These are phyloP conservation scores for Atherinosoma microstoma DNA, from an alignment of 2,797 vertebrate species.

Conservation along the genomic window DNA sequence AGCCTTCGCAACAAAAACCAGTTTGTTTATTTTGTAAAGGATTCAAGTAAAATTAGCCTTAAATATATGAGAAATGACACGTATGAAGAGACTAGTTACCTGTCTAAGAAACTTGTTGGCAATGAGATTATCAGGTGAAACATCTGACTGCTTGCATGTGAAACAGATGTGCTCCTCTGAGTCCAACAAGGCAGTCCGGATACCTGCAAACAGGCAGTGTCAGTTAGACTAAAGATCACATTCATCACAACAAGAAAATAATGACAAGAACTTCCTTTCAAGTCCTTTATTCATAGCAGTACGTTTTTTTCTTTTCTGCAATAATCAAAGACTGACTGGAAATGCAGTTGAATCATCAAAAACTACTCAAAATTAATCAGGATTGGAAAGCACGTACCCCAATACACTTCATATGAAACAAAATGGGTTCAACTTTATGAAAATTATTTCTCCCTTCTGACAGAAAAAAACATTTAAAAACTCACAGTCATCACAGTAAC, in stretches of 20 bases:
- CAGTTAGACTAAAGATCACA: neutral
- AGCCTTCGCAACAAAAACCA: constrained; percentile 80
- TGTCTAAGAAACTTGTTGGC: constrained; percentile 98
- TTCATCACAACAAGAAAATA: neutral
- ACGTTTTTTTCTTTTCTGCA: neutral
- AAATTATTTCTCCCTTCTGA: too few relatives aligned
- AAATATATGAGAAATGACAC: neutral
- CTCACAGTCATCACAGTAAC: constrained; percentile 98
- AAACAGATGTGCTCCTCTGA: constrained; percentile 96
- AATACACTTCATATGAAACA: neutral
- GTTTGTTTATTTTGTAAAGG: neutral
- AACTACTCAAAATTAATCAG: neutral
- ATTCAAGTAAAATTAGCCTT: neutral
- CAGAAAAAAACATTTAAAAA: constrained; percentile 4
- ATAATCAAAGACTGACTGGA: neutral
- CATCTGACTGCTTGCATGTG: constrained; percentile 94
- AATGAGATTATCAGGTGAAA: constrained; percentile 97
- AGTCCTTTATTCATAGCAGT: neutral
- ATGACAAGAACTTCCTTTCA: neutral
- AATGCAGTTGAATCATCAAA: neutral
- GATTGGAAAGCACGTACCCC: neutral
- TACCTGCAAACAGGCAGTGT: constrained; percentile 81
- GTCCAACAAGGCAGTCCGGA: constrained; percentile 92
- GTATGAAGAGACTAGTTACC: constrained; percentile 76
- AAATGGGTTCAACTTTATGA: neutral